phyloP scores from a whole-genome alignment of 2,888 invertebrate genomes.

The Hetaerina titia region DNA sequence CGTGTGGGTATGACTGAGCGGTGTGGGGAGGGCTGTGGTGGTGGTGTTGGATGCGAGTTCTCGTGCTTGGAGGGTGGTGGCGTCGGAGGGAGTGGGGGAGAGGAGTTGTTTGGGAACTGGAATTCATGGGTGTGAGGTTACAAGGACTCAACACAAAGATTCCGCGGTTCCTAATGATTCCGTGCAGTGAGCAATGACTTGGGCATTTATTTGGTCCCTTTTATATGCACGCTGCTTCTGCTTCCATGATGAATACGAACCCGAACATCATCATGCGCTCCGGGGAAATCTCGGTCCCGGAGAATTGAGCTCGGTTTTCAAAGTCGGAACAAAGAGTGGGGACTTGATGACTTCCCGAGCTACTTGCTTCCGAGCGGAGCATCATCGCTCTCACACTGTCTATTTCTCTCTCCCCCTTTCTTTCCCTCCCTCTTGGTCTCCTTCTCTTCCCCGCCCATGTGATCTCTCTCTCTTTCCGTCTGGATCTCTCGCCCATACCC shows the following conservation, averaged over 20 bases:
- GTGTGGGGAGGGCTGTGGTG: no score
- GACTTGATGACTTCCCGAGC: slow-evolving; percentile 60
- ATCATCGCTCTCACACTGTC: background rate
- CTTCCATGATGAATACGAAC: slow-evolving; percentile 56
- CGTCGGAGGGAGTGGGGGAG: background rate
- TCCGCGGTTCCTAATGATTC: slow-evolving; percentile 66
- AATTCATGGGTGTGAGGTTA: slow-evolving; percentile 39
- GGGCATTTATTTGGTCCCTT: slow-evolving; percentile 58
- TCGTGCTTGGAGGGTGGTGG: background rate
- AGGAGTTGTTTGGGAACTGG: background rate
- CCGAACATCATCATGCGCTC: slow-evolving; percentile 63
- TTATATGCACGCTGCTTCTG: background rate
- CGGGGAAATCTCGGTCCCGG: slow-evolving; percentile 60
- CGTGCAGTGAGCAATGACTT: slow-evolving; percentile 65
- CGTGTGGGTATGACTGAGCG: no score
- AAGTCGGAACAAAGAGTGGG: slow-evolving; percentile 64
- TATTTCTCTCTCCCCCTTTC: no score
- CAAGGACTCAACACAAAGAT: slow-evolving; percentile 34
- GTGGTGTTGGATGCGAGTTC: no score
- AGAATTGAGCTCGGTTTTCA: slow-evolving; percentile 64
- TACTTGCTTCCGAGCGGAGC: slow-evolving; percentile 2
- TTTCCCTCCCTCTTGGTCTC: background rate
- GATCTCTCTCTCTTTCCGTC: background rate
- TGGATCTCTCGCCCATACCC: background rate
- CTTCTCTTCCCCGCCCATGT: background rate